These are phyloP conservation scores for Heliopora coerulea DNA, from an alignment of 92 coral and sea anemone species.

Conservation along the genomic window DNA sequence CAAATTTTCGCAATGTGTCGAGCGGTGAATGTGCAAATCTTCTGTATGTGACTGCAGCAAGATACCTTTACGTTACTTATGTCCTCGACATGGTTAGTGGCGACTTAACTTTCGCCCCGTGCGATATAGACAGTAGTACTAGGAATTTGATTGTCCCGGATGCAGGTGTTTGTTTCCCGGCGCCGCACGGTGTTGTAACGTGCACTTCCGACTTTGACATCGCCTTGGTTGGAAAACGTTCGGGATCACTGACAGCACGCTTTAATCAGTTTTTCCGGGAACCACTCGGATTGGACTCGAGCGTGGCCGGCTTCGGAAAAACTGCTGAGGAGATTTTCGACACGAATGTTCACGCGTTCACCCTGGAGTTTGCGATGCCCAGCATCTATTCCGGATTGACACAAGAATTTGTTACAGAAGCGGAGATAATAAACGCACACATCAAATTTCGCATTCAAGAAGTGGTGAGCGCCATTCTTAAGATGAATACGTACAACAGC, in stretches of 20 bases:
- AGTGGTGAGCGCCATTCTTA: slow-evolving; percentile 60
- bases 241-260: slow-evolving; percentile 55
- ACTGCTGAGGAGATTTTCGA: slow-evolving; percentile 70
- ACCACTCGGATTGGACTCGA: not conserved
- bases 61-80: slow-evolving; percentile 62
- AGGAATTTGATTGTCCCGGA: slow-evolving; percentile 37
- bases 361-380: slow-evolving; percentile 71
- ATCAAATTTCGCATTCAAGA: slow-evolving; percentile 54
- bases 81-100: slow-evolving; percentile 48
- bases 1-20: not conserved
- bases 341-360: slow-evolving; percentile 73
- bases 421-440: slow-evolving; percentile 9
- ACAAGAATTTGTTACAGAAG: slow-evolving; percentile 14
- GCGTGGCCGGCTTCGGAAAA: slow-evolving; percentile 52
- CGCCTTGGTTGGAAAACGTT: slow-evolving; percentile 63
- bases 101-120: slow-evolving; percentile 1
- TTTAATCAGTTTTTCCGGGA: slow-evolving; percentile 59
- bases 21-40: slow-evolving; percentile 36
- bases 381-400: slow-evolving; percentile 47
- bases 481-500: slow-evolving; percentile 59
- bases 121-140: not conserved
- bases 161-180: slow-evolving; percentile 47
- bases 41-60: slow-evolving; percentile 66
- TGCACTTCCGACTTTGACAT: slow-evolving; percentile 78
- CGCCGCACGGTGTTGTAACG: slow-evolving; percentile 58